phyloP scores from a whole-genome alignment of 2,888 invertebrate genomes.

The Labia minor region DNA sequence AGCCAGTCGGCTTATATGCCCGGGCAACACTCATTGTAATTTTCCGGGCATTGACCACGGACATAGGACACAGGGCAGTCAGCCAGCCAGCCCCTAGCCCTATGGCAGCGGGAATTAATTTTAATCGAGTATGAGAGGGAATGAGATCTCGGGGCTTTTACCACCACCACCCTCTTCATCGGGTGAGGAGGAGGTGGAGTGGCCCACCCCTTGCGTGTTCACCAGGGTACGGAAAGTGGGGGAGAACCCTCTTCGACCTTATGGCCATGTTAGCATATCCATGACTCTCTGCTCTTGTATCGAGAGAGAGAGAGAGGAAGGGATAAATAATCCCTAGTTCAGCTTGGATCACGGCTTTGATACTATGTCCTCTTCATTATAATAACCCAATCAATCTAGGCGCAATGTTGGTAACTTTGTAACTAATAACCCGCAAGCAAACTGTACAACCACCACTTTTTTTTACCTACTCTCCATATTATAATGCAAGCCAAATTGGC shows the following conservation, averaged over 20 bases:
- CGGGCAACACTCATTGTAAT: conserved; percentile 8
- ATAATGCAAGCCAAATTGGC: neutral
- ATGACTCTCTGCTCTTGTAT: neutral
- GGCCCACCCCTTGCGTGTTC: conserved; percentile 7
- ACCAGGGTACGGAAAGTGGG: neutral
- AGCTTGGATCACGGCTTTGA: neutral
- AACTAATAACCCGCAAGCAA: neutral
- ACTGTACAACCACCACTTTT: neutral
- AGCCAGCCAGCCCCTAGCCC: neutral
- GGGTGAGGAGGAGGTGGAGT: too few species aligned
- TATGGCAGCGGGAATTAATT: conserved; percentile 5
- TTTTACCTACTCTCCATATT: neutral
- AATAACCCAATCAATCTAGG: conserved; percentile 4
- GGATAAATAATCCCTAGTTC: neutral
- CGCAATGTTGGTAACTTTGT: conserved; percentile 7
- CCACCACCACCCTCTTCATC: neutral
- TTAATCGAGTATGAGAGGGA: conserved; percentile 13
- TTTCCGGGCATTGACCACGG: conserved; percentile 7
- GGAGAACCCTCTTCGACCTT: conserved; percentile 13
- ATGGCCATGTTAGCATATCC: conserved; percentile 13
- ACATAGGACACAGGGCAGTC: conserved; percentile 4
- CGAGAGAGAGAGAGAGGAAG: conserved; percentile 1
- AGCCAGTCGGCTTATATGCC: neutral
- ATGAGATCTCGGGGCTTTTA: conserved; percentile 13
- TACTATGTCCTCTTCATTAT: neutral